A percentile compares a stretch with the other conserved stretches of the same genome.
These are phyloP conservation scores for Caprella mutica DNA, from an alignment of 2,888 invertebrate genomes.

Conservation along the genomic window DNA sequence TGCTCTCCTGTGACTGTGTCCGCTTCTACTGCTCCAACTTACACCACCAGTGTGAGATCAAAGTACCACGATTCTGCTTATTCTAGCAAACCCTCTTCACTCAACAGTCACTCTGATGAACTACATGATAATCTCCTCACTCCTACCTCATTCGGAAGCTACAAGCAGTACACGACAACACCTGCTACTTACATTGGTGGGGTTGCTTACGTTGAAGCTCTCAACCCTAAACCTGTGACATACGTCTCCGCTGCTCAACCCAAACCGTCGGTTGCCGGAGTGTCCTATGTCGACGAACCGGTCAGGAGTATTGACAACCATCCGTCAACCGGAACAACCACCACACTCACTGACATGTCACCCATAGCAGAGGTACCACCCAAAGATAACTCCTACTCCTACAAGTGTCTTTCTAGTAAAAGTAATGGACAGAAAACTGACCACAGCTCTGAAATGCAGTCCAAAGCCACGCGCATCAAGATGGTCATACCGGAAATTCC, in stretches of 20 bases:
- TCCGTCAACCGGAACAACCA: slow-evolving; percentile 1
- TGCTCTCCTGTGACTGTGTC: not conserved
- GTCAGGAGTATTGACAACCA: not conserved
- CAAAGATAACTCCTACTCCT: slow-evolving; percentile 16
- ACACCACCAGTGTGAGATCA: not conserved
- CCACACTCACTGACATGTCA: slow-evolving; percentile 9
- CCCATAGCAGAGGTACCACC: slow-evolving; percentile 13
- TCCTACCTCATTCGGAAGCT: slow-evolving; percentile 28
- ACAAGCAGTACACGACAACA: slow-evolving; percentile 14
- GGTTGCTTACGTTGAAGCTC: slow-evolving; percentile 15
- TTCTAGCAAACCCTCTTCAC: not conserved
- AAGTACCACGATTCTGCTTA: slow-evolving; percentile 1
- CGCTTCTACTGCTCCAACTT: not conserved
- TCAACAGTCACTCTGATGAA: slow-evolving; percentile 1
- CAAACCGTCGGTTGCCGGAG: slow-evolving; percentile 14
- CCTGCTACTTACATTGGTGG: slow-evolving; percentile 1
- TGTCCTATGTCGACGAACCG: not conserved
- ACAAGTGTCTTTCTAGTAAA: slow-evolving; percentile 12
- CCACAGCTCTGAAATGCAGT: no score
- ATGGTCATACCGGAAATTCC: no score
- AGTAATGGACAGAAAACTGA: no score
- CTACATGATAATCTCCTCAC: no score
- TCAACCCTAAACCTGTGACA: slow-evolving; percentile 24
- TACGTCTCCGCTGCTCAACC: slow-evolving; percentile 25
- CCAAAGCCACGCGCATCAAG: no score